phyloP scores from a whole-genome alignment of 2,888 invertebrate genomes.

The Nemotelus pantherinus region DNA sequence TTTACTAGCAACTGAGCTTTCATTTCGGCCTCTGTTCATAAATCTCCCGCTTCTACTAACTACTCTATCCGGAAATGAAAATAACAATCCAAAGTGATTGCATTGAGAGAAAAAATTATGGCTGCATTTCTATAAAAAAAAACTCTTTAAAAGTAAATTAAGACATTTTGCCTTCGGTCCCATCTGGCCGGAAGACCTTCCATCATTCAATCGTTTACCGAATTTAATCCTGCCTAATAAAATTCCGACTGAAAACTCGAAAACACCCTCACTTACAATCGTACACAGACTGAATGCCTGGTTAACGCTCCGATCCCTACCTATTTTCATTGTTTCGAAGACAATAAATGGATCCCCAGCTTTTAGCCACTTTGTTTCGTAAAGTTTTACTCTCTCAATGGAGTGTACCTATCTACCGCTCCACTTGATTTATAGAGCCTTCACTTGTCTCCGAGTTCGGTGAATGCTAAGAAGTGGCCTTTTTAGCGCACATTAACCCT shows the following conservation, averaged over 20 bases:
- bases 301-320: slow-evolving; percentile 5
- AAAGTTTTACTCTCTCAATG: slow-evolving; percentile 1
- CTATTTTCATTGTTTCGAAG: slow-evolving; percentile 12
- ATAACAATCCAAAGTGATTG: too few relatives aligned
- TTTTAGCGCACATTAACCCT: slow-evolving; percentile 43
- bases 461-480: slow-evolving; percentile 30
- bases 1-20: not conserved
- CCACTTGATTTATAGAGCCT: slow-evolving; percentile 34
- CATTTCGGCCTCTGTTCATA: not conserved
- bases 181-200: not conserved
- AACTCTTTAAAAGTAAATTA: too few relatives aligned
- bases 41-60: not conserved
- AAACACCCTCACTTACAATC: not conserved
- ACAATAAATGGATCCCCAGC: slow-evolving; percentile 32
- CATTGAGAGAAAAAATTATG: too few relatives aligned
- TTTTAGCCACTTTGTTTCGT: slow-evolving; percentile 28
- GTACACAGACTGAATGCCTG: not conserved
- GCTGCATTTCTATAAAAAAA: too few relatives aligned
- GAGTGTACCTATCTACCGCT: not conserved
- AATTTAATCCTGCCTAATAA: slow-evolving; percentile 9
- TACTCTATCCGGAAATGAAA: too few relatives aligned
- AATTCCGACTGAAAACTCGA: slow-evolving; percentile 1
- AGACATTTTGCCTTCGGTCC: not conserved
- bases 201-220: not conserved
- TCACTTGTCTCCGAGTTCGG: not conserved